Conservation (phyloP, 2,113 vertebrate species). For the Cricetomys ansorgei region DNA sequence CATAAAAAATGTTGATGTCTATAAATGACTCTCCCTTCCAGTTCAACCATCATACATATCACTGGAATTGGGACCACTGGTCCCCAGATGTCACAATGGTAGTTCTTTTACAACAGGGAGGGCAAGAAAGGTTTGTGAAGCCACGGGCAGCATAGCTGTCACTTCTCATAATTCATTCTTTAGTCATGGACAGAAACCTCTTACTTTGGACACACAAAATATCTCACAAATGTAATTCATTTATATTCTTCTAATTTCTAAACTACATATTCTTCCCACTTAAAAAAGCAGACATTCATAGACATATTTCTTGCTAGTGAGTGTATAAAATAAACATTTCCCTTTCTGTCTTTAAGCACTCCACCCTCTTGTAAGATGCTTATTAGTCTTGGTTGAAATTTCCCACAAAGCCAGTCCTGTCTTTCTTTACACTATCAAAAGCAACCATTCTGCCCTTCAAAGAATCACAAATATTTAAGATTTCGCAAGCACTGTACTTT, state of each 20-base stretch:
- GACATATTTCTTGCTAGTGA: background rate
- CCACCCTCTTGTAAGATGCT: background rate
- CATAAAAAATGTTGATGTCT: background rate
- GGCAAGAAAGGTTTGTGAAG: background rate
- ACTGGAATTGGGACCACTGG: background rate
- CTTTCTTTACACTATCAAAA: background rate
- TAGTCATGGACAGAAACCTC: background rate
- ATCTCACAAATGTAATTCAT: background rate
- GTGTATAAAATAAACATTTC: background rate
- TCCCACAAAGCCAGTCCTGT: background rate
- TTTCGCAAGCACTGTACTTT: background rate
- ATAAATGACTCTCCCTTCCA: too few species aligned
- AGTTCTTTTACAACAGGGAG: background rate
- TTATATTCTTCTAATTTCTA: background rate
- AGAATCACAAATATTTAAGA: slow-evolving; percentile 29
- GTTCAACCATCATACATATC: background rate
- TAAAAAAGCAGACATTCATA: background rate
- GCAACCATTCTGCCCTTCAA: background rate
- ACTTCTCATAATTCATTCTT: background rate
- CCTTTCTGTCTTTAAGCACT: background rate
- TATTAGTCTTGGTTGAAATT: background rate
- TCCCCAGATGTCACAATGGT: background rate
- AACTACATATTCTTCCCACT: background rate
- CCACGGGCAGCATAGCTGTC: background rate
- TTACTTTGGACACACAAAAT: background rate